Evolutionary conservation across 2,888 invertebrate species (phyloP).

Genomic region (Xestoiulus laeticollis): DNA sequence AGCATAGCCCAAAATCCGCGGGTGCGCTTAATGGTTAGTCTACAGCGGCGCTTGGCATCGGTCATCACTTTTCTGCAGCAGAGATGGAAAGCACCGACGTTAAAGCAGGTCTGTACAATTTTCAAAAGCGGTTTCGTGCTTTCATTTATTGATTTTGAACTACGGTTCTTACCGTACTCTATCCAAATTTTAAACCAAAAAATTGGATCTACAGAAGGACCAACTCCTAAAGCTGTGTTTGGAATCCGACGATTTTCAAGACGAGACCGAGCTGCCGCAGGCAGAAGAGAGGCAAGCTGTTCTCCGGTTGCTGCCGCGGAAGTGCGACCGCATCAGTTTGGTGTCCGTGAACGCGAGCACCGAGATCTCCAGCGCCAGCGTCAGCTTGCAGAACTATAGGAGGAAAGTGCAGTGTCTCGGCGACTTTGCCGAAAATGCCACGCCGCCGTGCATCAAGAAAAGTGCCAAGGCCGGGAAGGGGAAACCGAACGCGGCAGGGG

Average conservation of each 20-base stretch:
- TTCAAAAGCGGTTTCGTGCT: background rate
- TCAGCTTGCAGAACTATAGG: slow-evolving; percentile 58
- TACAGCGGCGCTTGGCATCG: slow-evolving; percentile 77
- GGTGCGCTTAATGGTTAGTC: slow-evolving; percentile 75
- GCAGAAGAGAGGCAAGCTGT: slow-evolving; percentile 40
- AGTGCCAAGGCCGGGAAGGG: slow-evolving; percentile 23
- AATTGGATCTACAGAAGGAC: background rate
- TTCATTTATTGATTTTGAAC: background rate
- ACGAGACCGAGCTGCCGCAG: background rate
- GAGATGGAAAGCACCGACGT: slow-evolving; percentile 76
- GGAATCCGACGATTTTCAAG: slow-evolving; percentile 6
- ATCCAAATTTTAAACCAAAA: background rate
- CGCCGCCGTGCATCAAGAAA: background rate
- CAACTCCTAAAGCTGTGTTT: background rate
- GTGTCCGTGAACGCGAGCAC: slow-evolving; percentile 55
- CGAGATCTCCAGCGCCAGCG: slow-evolving; percentile 58
- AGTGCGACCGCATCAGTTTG: slow-evolving; percentile 56
- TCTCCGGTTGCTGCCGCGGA: slow-evolving; percentile 57
- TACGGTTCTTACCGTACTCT: background rate
- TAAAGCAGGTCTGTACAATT: slow-evolving; percentile 67
- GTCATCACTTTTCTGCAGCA: slow-evolving; percentile 77
- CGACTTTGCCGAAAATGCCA: background rate
- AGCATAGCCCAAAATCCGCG: slow-evolving; percentile 88
- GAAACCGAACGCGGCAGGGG: background rate
- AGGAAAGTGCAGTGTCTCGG: slow-evolving; percentile 39